These are phyloP conservation scores for Drosophila teissieri DNA, from an alignment of 1,140 invertebrate genomes.

Conservation along the genomic window DNA sequence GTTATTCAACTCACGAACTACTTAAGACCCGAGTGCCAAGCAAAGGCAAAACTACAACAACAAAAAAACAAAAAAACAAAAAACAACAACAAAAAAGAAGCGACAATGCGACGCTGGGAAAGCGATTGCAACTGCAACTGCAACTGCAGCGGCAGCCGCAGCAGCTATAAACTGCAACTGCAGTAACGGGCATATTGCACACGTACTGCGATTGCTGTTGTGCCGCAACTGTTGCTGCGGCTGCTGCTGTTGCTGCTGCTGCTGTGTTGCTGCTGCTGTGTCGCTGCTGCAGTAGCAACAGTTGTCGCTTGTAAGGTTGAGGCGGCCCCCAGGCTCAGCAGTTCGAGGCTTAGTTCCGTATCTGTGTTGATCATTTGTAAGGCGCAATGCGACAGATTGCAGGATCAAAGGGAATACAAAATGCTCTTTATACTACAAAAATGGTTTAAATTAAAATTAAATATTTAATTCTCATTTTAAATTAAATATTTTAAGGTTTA, in stretches of 20 bases:
- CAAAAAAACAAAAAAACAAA: background rate
- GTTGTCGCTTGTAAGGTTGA: slow-evolving; percentile 50
- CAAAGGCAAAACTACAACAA: slow-evolving; percentile 29
- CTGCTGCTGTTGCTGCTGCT: slow-evolving; percentile 3
- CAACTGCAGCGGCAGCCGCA: slow-evolving; percentile 32
- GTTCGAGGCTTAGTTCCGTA: slow-evolving; percentile 44
- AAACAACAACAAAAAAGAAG: slow-evolving; percentile 71
- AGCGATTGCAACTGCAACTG: slow-evolving; percentile 55
- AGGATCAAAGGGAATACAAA: slow-evolving; percentile 20
- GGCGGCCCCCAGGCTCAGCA: slow-evolving; percentile 37
- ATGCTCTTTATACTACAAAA: slow-evolving; percentile 37
- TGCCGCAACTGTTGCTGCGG: slow-evolving; percentile 39
- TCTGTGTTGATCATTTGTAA: slow-evolving; percentile 82
- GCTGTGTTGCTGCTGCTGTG: slow-evolving; percentile 7
- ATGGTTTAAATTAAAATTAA: too few relatives aligned
- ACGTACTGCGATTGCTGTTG: slow-evolving; percentile 58
- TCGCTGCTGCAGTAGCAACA: slow-evolving; percentile 64
- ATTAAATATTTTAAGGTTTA: too few relatives aligned
- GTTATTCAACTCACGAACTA: slow-evolving; percentile 84
- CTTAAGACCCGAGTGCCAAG: slow-evolving; percentile 67
- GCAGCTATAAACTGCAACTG: slow-evolving; percentile 27
- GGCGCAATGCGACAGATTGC: slow-evolving; percentile 69
- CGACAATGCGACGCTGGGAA: slow-evolving; percentile 71
- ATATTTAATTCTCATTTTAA: too few relatives aligned
- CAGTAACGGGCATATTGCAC: slow-evolving; percentile 65